Evolutionary conservation across 2,888 invertebrate genomes (phyloP).

Genomic region (Microctonus brassicae): DNA sequence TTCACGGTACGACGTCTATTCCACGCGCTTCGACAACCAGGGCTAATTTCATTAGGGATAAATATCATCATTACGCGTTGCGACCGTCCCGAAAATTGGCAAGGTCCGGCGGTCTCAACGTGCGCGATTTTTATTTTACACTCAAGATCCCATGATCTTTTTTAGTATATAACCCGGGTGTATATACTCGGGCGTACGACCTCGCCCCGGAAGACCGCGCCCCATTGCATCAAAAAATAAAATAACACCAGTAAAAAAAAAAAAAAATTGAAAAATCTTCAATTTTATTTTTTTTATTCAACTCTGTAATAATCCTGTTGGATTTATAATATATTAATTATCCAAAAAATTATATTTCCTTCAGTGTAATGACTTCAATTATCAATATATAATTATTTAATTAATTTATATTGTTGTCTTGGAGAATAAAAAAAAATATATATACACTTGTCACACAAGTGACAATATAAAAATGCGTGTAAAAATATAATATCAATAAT

Average conservation of each 20-base stretch:
- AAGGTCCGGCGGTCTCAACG: slow-evolving; percentile 42
- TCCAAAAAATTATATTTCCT: too few relatives aligned
- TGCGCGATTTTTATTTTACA: slow-evolving; percentile 42
- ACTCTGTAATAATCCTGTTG: too few relatives aligned
- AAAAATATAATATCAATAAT: slow-evolving; percentile 18
- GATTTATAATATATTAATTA: too few relatives aligned
- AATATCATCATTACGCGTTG: slow-evolving; percentile 67
- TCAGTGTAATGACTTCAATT: too few relatives aligned
- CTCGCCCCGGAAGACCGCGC: slow-evolving; percentile 28
- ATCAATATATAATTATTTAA: background rate
- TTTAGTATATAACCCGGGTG: slow-evolving; percentile 9
- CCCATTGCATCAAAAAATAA: slow-evolving; percentile 15
- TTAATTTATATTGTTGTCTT: background rate
- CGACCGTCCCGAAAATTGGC: slow-evolving; percentile 57
- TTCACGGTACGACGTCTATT: slow-evolving; percentile 65
- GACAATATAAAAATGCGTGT: background rate
- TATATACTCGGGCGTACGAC: slow-evolving; percentile 2
- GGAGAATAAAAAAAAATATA: background rate
- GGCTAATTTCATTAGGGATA: slow-evolving; percentile 69
- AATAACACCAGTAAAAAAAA: too few relatives aligned
- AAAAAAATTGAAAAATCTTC: too few relatives aligned
- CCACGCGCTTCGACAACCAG: slow-evolving; percentile 58
- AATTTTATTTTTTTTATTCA: too few relatives aligned
- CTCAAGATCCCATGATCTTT: slow-evolving; percentile 45
- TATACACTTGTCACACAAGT: background rate